A percentile compares a stretch with the other conserved stretches of the same genome.
Conservation (phyloP, 2,113 vertebrate genomes). For the Coptodon bakossiorum region DNA sequence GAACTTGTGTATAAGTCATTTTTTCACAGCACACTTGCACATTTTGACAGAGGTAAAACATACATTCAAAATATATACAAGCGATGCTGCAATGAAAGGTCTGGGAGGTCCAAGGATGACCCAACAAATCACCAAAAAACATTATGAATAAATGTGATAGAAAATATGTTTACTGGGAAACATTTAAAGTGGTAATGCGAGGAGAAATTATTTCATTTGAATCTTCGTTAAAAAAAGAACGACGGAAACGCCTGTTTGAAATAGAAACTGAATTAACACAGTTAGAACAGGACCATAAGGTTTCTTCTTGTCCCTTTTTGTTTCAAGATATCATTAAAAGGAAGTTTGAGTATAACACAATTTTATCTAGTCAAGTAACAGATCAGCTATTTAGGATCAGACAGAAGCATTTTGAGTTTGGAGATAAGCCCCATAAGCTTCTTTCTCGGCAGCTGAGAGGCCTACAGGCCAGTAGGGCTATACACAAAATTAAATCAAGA, state of each 20-base stretch:
- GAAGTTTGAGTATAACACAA: background rate
- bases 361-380: background rate
- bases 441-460: accelerated
- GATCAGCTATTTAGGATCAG: accelerated
- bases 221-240: accelerated
- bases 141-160: background rate
- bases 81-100: background rate
- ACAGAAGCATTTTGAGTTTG: background rate
- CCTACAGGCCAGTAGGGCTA: background rate
- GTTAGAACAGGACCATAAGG: background rate
- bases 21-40: accelerated
- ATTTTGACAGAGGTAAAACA: background rate
- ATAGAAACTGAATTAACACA: accelerated
- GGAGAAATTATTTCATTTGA: background rate
- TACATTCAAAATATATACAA: accelerated
- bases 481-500: accelerated
- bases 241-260: accelerated
- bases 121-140: background rate
- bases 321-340: background rate
- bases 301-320: accelerated
- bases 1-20: background rate
- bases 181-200: accelerated
- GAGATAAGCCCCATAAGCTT: accelerated
- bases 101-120: background rate
- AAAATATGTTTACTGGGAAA: no score